A percentile compares a stretch with the other conserved stretches of the same genome.
Evolutionary conservation across 2,888 invertebrate species (phyloP).

Genomic region (Phalera bucephala): DNA sequence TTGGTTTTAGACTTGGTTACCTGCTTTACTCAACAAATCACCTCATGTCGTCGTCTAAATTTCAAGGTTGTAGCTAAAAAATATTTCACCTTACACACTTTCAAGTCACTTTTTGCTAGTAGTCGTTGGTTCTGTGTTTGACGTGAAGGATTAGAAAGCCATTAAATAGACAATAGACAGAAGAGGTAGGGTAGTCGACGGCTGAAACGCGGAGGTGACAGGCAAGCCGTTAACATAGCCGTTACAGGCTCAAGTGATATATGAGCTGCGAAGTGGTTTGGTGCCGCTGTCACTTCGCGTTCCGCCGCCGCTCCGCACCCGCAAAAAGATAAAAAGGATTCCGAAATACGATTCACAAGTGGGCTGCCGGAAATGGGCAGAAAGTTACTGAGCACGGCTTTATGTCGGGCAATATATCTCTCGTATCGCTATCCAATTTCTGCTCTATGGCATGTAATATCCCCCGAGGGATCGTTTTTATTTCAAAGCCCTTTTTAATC

Average conservation of each 20-base stretch:
- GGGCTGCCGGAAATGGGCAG: conserved; percentile 78
- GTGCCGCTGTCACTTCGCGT: conserved; percentile 77
- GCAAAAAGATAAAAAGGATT: conserved; percentile 80
- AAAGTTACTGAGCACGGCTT: conserved; percentile 76
- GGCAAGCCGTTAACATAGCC: conserved; percentile 72
- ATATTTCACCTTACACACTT: too few species aligned
- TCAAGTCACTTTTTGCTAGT: background rate
- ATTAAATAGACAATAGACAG: conserved; percentile 48
- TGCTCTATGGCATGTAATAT: conserved; percentile 79
- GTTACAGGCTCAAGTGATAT: conserved; percentile 77
- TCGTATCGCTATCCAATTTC: conserved; percentile 79
- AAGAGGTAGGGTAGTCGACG: conserved; percentile 50
- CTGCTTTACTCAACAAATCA: conserved; percentile 15
- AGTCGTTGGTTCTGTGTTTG: conserved; percentile 21
- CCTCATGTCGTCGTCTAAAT: conserved; percentile 10
- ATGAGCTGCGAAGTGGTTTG: conserved; percentile 79
- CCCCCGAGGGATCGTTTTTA: conserved; percentile 67
- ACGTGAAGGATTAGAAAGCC: conserved; percentile 46
- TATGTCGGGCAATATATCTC: conserved; percentile 78
- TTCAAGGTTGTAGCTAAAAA: conserved; percentile 3
- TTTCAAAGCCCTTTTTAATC: conserved; percentile 71
- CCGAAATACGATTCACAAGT: conserved; percentile 81
- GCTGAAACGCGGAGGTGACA: conserved; percentile 72
- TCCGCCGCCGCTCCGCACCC: conserved; percentile 59
- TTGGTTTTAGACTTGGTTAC: conserved; percentile 15